phyloP scores from a whole-genome alignment of 2,797 vertebrate genomes.

The Crax fasciolata region DNA sequence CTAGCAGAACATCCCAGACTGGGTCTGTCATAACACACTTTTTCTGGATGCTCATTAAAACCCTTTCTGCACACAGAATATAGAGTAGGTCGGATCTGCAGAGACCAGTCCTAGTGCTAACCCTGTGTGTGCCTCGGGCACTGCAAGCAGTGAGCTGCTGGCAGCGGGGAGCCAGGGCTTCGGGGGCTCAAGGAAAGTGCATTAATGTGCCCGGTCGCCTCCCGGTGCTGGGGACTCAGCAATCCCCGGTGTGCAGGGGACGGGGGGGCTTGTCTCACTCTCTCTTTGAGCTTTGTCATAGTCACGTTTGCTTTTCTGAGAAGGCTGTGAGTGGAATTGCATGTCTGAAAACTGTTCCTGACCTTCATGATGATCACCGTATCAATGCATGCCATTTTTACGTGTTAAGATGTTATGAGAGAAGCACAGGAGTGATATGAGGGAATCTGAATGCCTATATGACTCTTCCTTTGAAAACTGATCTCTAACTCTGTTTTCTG shows the following conservation, averaged over 20 bases:
- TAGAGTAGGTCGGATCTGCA: not conserved
- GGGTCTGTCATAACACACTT: not conserved
- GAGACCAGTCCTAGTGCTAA: not conserved
- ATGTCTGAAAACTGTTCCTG: not conserved
- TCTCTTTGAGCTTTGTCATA: not conserved
- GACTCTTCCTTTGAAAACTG: not conserved
- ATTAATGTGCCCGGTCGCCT: not conserved
- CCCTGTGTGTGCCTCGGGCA: rapidly evolving
- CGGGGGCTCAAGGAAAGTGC: not conserved
- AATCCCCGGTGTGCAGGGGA: rapidly evolving
- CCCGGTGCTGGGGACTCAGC: not conserved
- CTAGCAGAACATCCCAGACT: not conserved
- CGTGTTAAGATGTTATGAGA: not conserved
- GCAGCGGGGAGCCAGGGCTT: not conserved
- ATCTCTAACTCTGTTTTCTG: not conserved
- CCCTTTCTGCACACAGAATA: not conserved
- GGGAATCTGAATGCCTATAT: not conserved
- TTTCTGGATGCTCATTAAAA: not conserved
- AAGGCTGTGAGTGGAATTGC: not conserved
- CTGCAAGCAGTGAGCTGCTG: not conserved
- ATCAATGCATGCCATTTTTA: not conserved
- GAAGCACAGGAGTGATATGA: not conserved
- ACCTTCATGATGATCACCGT: not conserved
- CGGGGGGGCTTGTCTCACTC: not conserved
- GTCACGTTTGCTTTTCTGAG: not conserved